Base-by-base conservation (phyloP, 2,888 invertebrate genomes). In the Drosophila paranaensis region DNA sequence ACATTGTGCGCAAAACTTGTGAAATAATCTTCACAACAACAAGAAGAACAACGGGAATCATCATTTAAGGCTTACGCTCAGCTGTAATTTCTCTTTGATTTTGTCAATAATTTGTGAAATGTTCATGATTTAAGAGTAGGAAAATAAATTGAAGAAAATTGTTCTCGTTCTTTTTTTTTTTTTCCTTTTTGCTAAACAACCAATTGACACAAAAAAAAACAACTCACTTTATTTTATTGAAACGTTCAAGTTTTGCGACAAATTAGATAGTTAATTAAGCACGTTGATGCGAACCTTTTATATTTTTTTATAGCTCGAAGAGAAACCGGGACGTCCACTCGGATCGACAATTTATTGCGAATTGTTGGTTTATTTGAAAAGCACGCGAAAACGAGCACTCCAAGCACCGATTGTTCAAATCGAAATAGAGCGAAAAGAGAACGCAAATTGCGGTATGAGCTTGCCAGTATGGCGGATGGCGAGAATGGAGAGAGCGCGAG, bases 1-100 rank as follows among this genome's bases (percentile, higher is more conserved):
- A 58, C 67, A 71, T 69, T 54, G 75, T 83, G 88, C 53, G 68
- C 72, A 56, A 78, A 84, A 83, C 54, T 84, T 72, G 83, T 89
- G 83, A 84, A 84, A 89, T 84, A 74, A 85, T 79, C 80, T 64
- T 72, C 55, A 68, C 40, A 63, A 57, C 46, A 69, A 64, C 48
- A 74, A 81, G 11, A 74, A 81, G 11, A 56, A 55, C 42, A 66
- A 57, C 46, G 65, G 61, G 43, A 40, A 72, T 56, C 43, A 65
- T 60, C 58, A 48, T 62, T 57, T 65, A 48, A 61, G 46, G 62
- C 90, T 79, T 89, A 89, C 90, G 73, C 74, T 82, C 67, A 88
- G 66, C 62, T 72, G 76, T 57, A 84, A 71, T 54, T 79, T 89
- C 69, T 88, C 88, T 88, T 82, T 88, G 33, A 89, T 71, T 85